Evolutionary conservation across 2,113 vertebrate species (phyloP), one percentile per base, ranked within the genome.

Genomic region (Clinocottus analis): DNA sequence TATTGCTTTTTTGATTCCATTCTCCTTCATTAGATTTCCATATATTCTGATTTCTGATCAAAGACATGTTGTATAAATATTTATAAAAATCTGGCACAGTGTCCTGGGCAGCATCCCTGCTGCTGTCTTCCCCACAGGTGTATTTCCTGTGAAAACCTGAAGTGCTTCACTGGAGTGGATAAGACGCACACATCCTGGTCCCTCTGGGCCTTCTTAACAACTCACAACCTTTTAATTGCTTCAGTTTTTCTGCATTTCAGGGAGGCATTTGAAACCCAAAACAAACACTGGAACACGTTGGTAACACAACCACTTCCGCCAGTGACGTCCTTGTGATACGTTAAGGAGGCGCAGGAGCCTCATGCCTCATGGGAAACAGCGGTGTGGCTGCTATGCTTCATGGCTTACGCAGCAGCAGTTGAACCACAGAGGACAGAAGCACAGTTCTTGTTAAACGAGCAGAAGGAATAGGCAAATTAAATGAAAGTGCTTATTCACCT

Each of bases 101-200:
- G 27, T 69, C 16, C 43, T 16, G n/a, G 5, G 39, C 35, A 37
- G 39, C 73, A 56, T 66, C 45, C 33, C 35, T 1, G 0, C 75
- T 43, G 68, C 43, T 35, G 31, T 72, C 65, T 39, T 1, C 65
- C 66, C 27, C 84, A 70, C 63, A 62, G 78, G 74, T 79, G 47
- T 17, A 33, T 71, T 72, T 41, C 62, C 73, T 83, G 73, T 90
- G 75, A 68, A 7, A 75, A 59, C 27, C 73, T 2, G 49, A 75
- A 63, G 21, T 29, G 81, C 13, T 64, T 75, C 66, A 78, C 27
- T 39, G 13, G 55, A 68, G 76, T 51, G 56, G 62, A 73, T 55
- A 3, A 64, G 73, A 53, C 69, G n/a, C n/a, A 37, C 14, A 29
- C 33, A 17, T 29, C 43, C n/a, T 33, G 19, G 7, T 78, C 75